Conservation (phyloP, 2,113 vertebrate species). For the Stigmatopora argus region DNA sequence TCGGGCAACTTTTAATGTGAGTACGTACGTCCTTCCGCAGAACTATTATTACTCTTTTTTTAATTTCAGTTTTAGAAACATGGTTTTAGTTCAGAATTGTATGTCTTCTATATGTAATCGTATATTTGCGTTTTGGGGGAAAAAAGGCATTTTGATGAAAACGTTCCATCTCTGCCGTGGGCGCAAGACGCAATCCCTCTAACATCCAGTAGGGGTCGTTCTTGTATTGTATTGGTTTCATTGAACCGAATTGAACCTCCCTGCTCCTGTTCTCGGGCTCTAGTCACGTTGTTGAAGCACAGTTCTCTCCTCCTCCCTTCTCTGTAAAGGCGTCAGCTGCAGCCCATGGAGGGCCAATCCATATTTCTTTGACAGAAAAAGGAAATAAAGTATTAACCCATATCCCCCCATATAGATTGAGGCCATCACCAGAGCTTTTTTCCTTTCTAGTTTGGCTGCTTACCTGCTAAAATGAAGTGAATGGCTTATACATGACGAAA, state of each 20-base stretch:
- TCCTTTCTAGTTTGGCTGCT: background rate
- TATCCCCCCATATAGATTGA: slow-evolving; percentile 13
- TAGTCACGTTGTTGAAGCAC: slow-evolving; percentile 67
- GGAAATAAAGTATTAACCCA: slow-evolving; percentile 31
- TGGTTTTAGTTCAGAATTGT: background rate
- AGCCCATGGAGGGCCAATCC: slow-evolving; percentile 30
- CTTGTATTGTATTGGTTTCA: slow-evolving; percentile 60
- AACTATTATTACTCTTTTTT: background rate
- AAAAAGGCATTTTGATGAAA: too few relatives aligned
- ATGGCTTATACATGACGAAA: background rate
- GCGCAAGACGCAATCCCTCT: slow-evolving; percentile 9
- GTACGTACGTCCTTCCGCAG: slow-evolving; percentile 39
- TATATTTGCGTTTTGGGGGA: slow-evolving; percentile 29
- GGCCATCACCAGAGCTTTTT: background rate
- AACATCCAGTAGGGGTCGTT: slow-evolving; percentile 65
- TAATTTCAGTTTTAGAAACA: background rate
- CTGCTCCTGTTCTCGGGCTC: slow-evolving; percentile 42
- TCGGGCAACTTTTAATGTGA: slow-evolving; percentile 53
- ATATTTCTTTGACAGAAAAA: slow-evolving; percentile 42
- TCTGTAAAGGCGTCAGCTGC: slow-evolving; percentile 35
- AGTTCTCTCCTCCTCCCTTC: slow-evolving; percentile 33
- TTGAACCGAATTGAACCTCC: slow-evolving; percentile 56
- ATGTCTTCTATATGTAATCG: slow-evolving; percentile 26
- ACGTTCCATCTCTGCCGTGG: slow-evolving; percentile 15
- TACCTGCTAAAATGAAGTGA: background rate